Percentiles rank a stretch among this genome's conserved stretches.
These are phyloP conservation scores for Crepidodera aurea DNA, from an alignment of 2,888 invertebrate species.

Conservation along the genomic window DNA sequence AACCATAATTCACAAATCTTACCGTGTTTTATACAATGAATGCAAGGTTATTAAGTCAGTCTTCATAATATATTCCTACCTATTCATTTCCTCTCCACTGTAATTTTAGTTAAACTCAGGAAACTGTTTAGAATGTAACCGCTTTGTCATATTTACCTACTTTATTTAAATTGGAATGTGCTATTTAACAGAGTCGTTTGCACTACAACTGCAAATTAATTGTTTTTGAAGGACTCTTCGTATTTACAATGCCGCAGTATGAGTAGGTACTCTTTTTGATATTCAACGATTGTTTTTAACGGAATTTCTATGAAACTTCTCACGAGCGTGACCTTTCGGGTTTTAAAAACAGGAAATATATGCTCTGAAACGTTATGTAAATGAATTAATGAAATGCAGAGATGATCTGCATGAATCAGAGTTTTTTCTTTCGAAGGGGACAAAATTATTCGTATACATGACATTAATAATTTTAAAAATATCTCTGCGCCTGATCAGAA, in stretches of 20 bases:
- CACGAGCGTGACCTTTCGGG: no score
- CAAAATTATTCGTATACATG: no score
- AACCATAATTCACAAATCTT: not conserved
- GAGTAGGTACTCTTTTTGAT: no score
- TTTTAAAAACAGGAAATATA: no score
- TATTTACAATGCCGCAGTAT: not conserved
- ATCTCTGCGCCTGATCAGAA: no score
- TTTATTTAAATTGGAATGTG: not conserved
- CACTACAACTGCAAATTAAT: not conserved
- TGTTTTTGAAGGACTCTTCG: not conserved
- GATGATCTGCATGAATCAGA: no score
- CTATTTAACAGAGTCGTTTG: not conserved
- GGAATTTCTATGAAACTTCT: no score
- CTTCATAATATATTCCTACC: constrained; percentile 1
- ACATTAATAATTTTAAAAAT: no score
- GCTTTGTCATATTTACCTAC: constrained; percentile 14
- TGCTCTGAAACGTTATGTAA: no score
- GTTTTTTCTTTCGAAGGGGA: no score
- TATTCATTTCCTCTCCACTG: constrained; percentile 3
- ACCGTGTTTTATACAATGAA: not conserved
- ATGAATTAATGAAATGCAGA: no score
- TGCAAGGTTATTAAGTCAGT: constrained; percentile 6
- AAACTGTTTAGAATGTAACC: constrained; percentile 7
- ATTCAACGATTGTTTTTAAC: no score
- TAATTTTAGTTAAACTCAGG: constrained; percentile 16